Evolutionary conservation across 2,888 invertebrate species (phyloP).

Genomic region (Harpagoxenus sublaevis): DNA sequence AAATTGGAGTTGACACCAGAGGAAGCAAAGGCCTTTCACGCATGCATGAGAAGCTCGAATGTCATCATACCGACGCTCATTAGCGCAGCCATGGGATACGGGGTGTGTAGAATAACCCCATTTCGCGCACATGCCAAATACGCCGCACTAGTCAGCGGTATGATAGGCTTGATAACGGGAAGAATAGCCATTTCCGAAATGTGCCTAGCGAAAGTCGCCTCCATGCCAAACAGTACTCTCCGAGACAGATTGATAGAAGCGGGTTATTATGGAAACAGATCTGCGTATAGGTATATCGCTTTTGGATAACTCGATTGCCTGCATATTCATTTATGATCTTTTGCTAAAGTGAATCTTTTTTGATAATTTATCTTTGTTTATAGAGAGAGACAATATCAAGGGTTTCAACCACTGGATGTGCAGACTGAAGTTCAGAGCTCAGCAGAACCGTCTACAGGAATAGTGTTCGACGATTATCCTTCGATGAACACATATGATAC

Average conservation of each 20-base stretch:
- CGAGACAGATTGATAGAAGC: background rate
- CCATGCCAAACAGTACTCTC: constrained; percentile 20
- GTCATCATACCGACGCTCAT: background rate
- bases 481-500: constrained; percentile 2
- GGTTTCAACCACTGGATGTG: background rate
- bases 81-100: background rate
- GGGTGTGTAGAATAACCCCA: background rate
- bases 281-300: background rate
- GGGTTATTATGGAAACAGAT: background rate
- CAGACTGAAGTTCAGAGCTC: background rate
- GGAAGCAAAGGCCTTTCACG: background rate
- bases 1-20: background rate
- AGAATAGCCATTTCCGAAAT: background rate
- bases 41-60: constrained; percentile 3
- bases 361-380: background rate
- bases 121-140: constrained; percentile 15
- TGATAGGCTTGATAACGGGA: background rate
- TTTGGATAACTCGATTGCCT: background rate
- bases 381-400: background rate
- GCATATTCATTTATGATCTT: background rate
- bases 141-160: background rate
- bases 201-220: background rate
- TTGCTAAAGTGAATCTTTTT: background rate
- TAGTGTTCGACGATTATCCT: constrained; percentile 25
- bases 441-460: background rate